Evolutionary conservation across 2,113 vertebrate genomes (phyloP).

Genomic region (Toxotes jaculatrix): DNA sequence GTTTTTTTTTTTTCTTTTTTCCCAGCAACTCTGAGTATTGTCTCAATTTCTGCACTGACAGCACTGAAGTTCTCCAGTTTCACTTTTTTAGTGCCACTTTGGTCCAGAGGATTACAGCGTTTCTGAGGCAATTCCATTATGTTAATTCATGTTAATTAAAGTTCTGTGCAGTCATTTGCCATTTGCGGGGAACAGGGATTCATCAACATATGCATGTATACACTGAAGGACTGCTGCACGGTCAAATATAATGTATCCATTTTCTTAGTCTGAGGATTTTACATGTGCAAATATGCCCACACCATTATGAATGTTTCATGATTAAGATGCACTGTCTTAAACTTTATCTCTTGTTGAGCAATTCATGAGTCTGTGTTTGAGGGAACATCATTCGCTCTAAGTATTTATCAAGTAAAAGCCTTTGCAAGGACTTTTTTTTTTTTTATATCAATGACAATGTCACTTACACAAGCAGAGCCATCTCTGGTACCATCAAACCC

Average conservation of each 20-base stretch:
- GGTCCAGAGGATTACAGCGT: slow-evolving; percentile 48
- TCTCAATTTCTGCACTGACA: slow-evolving; percentile 17
- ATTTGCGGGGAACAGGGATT: slow-evolving; percentile 37
- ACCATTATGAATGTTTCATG: slow-evolving; percentile 38
- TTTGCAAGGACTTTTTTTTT: not conserved
- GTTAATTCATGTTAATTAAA: slow-evolving; percentile 62
- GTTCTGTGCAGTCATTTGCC: slow-evolving; percentile 25
- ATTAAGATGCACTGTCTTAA: not conserved
- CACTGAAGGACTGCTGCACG: slow-evolving; percentile 6
- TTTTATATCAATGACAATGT: not conserved
- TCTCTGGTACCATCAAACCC: no score
- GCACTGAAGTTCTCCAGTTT: slow-evolving; percentile 14
- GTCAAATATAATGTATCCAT: slow-evolving; percentile 5
- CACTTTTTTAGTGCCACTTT: slow-evolving; percentile 16
- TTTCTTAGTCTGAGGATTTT: slow-evolving; percentile 7
- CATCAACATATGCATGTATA: slow-evolving; percentile 33
- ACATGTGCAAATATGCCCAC: slow-evolving; percentile 1
- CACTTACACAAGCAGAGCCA: not conserved
- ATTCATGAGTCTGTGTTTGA: not conserved
- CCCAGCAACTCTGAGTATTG: slow-evolving; percentile 19
- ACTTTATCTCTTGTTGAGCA: not conserved
- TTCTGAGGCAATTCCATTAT: slow-evolving; percentile 52
- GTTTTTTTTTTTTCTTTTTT: not conserved
- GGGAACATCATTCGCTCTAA: not conserved
- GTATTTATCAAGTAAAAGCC: not conserved